Evolutionary conservation across 53 echinoderm and acorn worm species (phyloP).

Genomic region (Hippasteria phrygiana): DNA sequence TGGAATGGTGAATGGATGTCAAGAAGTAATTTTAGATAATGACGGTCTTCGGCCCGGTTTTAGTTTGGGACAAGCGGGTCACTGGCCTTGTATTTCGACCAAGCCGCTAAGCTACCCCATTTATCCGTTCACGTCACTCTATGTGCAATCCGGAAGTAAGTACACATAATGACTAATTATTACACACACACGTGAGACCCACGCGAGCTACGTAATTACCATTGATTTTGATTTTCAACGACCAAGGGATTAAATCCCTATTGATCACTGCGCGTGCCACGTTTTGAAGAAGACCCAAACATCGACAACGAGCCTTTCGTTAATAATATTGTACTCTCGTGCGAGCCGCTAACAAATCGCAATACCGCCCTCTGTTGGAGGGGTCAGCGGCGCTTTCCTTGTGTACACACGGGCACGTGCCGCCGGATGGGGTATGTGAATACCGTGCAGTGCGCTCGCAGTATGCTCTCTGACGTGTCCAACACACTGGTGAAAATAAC

Average conservation of each 20-base stretch:
- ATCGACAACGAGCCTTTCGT: neutral
- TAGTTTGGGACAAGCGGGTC: neutral
- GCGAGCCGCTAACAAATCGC: constrained; percentile 20
- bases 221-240: constrained; percentile 23
- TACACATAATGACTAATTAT: constrained; percentile 5
- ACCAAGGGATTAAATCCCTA: neutral
- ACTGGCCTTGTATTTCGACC: neutral
- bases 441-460: neutral
- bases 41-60: neutral
- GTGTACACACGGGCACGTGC: constrained; percentile 22
- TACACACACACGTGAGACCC: constrained; percentile 39
- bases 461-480: neutral
- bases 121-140: neutral
- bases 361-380: constrained; percentile 55
- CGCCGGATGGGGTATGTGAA: constrained; percentile 12
- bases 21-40: neutral
- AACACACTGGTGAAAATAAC: no score
- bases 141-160: constrained; percentile 22
- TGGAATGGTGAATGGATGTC: neutral
- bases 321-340: neutral
- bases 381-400: neutral
- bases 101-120: neutral
- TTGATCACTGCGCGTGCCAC: constrained; percentile 4
- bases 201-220: constrained; percentile 41
- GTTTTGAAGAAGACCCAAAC: neutral